A percentile compares a stretch with the other conserved stretches of the same genome.
These are phyloP conservation scores for Lasioglossum morio DNA, from an alignment of 2,888 invertebrate species.

Conservation along the genomic window DNA sequence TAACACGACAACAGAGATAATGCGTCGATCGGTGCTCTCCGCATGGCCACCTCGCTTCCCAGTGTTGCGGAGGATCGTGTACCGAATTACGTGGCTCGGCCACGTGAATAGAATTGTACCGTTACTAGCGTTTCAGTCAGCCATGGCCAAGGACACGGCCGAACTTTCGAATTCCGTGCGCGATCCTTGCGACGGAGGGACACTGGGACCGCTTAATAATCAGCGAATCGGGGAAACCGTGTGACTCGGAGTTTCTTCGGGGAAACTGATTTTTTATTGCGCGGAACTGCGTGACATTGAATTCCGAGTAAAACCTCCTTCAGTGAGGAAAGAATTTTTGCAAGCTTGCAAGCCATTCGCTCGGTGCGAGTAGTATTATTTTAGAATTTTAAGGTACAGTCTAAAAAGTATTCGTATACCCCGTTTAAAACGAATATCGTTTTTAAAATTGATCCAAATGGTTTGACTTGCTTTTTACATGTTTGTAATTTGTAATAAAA, in stretches of 20 bases:
- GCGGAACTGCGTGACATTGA: too few species aligned
- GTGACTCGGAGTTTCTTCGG: neutral
- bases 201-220: neutral
- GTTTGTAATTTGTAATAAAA: too few species aligned
- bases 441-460: too few species aligned
- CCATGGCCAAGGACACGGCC: conserved; percentile 68
- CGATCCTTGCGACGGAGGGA: conserved; percentile 19
- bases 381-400: too few species aligned
- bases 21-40: conserved; percentile 57
- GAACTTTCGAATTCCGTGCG: conserved; percentile 65
- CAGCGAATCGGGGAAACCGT: too few species aligned
- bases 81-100: conserved; percentile 77
- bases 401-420: too few species aligned
- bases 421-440: too few species aligned
- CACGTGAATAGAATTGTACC: conserved; percentile 68
- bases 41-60: conserved; percentile 25
- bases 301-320: too few species aligned
- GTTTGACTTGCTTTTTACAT: too few species aligned
- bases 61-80: conserved; percentile 55
- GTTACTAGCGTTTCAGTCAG: conserved; percentile 52
- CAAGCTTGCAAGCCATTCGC: too few species aligned
- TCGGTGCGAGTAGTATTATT: too few species aligned
- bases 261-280: neutral
- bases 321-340: too few species aligned
- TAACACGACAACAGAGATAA: conserved; percentile 78